phyloP scores from a whole-genome alignment of 2,113 vertebrate genomes.

The Holacanthus passer region DNA sequence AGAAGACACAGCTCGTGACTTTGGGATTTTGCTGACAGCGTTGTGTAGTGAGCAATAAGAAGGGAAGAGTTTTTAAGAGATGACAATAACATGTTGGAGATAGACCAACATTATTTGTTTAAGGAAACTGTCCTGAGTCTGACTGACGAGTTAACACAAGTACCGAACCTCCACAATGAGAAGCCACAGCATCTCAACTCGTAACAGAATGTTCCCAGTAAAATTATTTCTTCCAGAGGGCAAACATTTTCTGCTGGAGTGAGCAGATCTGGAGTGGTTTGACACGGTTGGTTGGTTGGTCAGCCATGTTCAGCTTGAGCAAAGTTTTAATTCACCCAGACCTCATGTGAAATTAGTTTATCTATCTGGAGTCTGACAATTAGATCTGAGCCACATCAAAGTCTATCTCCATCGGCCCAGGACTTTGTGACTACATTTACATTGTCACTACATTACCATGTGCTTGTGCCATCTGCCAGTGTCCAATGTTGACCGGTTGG shows the following conservation, averaged over 20 bases:
- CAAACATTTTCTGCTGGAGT: background rate
- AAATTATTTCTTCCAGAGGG: too few species aligned
- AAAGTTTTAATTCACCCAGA: background rate
- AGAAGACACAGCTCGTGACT: too few species aligned
- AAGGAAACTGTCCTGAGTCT: too few species aligned
- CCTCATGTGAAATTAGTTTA: too few species aligned
- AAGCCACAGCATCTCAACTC: too few species aligned
- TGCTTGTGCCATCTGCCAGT: conserved; percentile 90
- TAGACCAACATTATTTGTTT: too few species aligned
- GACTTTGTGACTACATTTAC: background rate
- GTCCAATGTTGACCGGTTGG: conserved; percentile 79
- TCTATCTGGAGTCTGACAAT: background rate
- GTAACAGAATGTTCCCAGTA: too few species aligned
- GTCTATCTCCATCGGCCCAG: background rate
- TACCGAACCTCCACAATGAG: too few species aligned
- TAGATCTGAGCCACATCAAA: background rate
- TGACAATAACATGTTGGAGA: background rate
- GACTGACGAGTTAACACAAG: too few species aligned
- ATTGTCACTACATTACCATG: conserved; percentile 79
- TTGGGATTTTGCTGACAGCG: background rate
- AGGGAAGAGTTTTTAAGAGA: background rate
- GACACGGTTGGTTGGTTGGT: too few species aligned
- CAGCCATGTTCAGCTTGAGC: background rate
- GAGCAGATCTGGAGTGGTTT: background rate
- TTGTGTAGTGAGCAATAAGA: background rate